A percentile compares a stretch with the other conserved stretches of the same genome.
These are phyloP conservation scores for Dicycla oo DNA, from an alignment of 2,888 invertebrate species.

Conservation along the genomic window DNA sequence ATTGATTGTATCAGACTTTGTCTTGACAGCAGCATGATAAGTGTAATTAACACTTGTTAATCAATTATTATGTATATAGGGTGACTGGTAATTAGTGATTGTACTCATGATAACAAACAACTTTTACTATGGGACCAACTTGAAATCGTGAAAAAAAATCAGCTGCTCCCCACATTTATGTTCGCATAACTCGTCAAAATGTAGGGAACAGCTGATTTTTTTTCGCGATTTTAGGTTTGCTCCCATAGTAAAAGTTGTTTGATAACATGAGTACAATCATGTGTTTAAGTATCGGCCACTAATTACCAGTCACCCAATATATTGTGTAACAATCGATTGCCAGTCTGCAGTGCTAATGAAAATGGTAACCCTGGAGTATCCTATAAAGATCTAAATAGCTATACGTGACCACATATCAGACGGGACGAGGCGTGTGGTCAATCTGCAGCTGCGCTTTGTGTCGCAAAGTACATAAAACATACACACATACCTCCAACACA, in stretches of 20 bases:
- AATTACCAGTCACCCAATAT: too few species aligned
- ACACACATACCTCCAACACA: conserved; percentile 63
- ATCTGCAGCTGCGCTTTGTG: conserved; percentile 79
- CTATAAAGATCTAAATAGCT: conserved; percentile 54
- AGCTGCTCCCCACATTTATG: too few species aligned
- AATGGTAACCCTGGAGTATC: conserved; percentile 64
- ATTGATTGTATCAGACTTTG: conserved; percentile 49
- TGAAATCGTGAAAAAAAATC: too few species aligned
- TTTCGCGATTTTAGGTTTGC: too few species aligned
- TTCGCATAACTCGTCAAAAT: too few species aligned
- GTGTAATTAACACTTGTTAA: conserved; percentile 63
- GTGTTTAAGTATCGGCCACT: too few species aligned
- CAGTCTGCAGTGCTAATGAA: conserved; percentile 53
- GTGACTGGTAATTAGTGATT: too few species aligned
- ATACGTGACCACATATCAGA: conserved; percentile 73
- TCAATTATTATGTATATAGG: conserved; percentile 54
- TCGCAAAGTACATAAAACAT: conserved; percentile 76
- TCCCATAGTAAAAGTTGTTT: too few species aligned
- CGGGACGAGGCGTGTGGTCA: conserved; percentile 78
- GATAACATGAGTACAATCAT: too few species aligned
- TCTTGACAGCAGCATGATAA: conserved; percentile 55
- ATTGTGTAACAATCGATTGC: conserved; percentile 57
- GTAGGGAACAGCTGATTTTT: too few species aligned
- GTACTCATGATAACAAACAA: too few species aligned
- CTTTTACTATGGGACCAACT: too few species aligned